A percentile compares a stretch with the other conserved stretches of the same genome.
Conservation (phyloP, 2,113 vertebrate species). For the Phyllostomus hastatus region DNA sequence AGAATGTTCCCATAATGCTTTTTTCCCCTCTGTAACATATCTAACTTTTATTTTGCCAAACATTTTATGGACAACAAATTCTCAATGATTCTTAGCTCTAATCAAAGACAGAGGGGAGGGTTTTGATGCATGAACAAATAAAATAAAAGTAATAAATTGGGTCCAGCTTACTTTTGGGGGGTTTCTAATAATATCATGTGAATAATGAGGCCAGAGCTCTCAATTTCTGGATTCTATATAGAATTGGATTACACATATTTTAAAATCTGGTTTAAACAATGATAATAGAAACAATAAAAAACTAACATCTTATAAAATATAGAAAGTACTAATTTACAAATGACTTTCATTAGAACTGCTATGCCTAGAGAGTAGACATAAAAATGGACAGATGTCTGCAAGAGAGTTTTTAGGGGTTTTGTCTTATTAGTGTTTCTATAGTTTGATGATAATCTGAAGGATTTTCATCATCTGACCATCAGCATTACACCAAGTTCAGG, state of each 20-base stretch:
- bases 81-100: background rate
- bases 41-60: background rate
- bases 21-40: background rate
- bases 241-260: background rate
- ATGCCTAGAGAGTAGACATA: background rate
- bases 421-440: background rate
- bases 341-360: background rate
- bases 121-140: background rate
- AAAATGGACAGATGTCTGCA: background rate
- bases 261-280: background rate
- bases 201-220: background rate
- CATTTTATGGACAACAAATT: background rate
- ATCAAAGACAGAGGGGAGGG: background rate
- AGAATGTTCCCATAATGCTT: background rate
- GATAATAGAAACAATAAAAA: background rate
- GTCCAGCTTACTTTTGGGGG: background rate
- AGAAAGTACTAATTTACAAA: background rate
- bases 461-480: background rate
- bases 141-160: background rate
- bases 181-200: background rate
- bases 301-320: background rate
- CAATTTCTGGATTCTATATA: background rate
- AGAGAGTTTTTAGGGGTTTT: background rate
- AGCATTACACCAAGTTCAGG: background rate
- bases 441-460: background rate